Evolutionary conservation across 2,113 vertebrate genomes (phyloP).

Genomic region (Bubo bubo): DNA sequence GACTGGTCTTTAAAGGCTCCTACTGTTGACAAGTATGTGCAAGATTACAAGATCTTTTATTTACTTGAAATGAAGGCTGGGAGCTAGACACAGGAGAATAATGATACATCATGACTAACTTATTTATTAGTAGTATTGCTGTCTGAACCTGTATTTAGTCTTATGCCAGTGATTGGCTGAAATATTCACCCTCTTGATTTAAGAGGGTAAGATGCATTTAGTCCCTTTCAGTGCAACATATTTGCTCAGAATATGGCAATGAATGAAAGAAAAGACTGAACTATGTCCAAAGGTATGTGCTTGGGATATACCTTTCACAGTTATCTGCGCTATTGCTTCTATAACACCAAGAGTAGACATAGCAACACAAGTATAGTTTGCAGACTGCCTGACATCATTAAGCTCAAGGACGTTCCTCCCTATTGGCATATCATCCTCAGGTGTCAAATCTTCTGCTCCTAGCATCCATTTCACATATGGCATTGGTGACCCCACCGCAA

Average conservation of each 20-base stretch:
- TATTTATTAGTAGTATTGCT: neutral
- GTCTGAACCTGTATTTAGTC: neutral
- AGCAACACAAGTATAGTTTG: slow-evolving; percentile 98
- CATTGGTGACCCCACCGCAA: slow-evolving; percentile 98
- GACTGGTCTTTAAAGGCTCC: neutral
- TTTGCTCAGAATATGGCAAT: neutral
- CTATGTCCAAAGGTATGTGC: neutral
- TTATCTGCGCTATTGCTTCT: slow-evolving; percentile 97
- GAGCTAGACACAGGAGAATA: neutral
- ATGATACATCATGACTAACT: neutral
- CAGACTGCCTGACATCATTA: slow-evolving; percentile 96
- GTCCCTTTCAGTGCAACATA: neutral
- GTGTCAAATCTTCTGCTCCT: slow-evolving; percentile 95
- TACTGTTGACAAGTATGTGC: neutral
- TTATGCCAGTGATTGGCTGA: neutral
- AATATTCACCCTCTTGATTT: neutral
- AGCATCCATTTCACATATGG: slow-evolving; percentile 99
- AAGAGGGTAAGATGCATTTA: neutral
- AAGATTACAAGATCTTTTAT: neutral
- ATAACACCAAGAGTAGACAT: slow-evolving; percentile 99
- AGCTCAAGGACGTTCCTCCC: slow-evolving; percentile 98
- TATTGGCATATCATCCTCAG: slow-evolving; percentile 99
- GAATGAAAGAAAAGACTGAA: neutral
- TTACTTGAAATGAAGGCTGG: neutral
- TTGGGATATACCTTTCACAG: slow-evolving; percentile 91